Percentiles rank a stretch among this genome's conserved stretches.
These are phyloP conservation scores for Trinorchestia longiramus DNA, from an alignment of 1,140 invertebrate genomes.

Conservation along the genomic window DNA sequence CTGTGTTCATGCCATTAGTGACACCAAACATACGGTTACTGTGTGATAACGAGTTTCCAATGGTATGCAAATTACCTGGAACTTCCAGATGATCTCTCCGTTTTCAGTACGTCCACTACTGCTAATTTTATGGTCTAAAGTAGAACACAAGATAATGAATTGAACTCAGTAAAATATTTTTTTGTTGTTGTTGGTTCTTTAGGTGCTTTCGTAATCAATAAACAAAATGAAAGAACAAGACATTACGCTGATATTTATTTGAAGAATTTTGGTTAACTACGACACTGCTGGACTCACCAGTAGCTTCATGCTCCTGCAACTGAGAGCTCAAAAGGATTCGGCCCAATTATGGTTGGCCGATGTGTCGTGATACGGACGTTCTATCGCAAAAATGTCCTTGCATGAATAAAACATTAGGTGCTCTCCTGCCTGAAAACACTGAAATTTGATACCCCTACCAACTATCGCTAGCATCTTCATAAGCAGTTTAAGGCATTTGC, in stretches of 20 bases:
- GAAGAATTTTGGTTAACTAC: not conserved
- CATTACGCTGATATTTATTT: not conserved
- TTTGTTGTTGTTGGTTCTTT: not conserved
- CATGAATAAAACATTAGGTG: slow-evolving; percentile 42
- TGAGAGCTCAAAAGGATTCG: not conserved
- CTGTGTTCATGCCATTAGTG: not conserved
- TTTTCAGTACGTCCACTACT: not conserved
- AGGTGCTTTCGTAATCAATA: not conserved
- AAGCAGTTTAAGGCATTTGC: slow-evolving; percentile 53
- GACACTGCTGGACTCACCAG: not conserved
- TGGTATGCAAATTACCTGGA: not conserved
- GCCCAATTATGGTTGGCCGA: slow-evolving; percentile 13
- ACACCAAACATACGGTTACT: slow-evolving; percentile 15
- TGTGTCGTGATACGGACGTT: slow-evolving; percentile 47
- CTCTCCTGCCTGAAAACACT: slow-evolving; percentile 45
- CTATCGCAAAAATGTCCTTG: slow-evolving; percentile 44
- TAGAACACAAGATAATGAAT: not conserved
- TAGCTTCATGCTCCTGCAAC: not conserved
- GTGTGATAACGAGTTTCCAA: not conserved
- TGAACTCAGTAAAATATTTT: not conserved
- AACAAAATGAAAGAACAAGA: not conserved
- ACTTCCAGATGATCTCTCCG: not conserved
- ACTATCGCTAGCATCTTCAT: slow-evolving; percentile 54
- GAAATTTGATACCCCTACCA: slow-evolving; percentile 50
- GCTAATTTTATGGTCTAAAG: not conserved